Base-by-base conservation (phyloP, 2,888 invertebrate genomes). In the Pheosia tremula region DNA sequence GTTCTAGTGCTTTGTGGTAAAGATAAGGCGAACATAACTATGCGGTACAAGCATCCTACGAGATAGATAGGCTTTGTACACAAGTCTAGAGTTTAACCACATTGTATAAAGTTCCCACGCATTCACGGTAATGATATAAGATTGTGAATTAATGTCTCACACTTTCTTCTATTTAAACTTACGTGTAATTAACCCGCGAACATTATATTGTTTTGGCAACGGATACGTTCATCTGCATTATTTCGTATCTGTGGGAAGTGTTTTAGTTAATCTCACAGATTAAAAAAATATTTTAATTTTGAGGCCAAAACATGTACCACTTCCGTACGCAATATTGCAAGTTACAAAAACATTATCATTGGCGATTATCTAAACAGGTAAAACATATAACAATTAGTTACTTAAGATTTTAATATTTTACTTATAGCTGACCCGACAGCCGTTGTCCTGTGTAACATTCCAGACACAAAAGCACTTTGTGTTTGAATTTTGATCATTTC, bases 81-180 rank as follows among this genome's bases (percentile, higher is more conserved):
- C 24, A 24, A 24, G 24, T 56, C 13, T n/a, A 9, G 9, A 67
- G 57, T 56, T 41, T 57, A 58, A 41, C 41, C 13, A 59, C 37
- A 64, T 64, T 68, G 63, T 66, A 61, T 60, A 58, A 56, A 24
- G 60, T 70, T 74, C 74, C 55, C 75, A 75, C 69, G 68, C 60
- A 68, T 64, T 66, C 64, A 57, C 60, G 68, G 72, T 74, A 69
- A 74, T 73, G 67, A 73, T 63, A 67, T 68, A 67, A 71, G 58
- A 66, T 72, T 70, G 70, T 72, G 61, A 64, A 72, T 67, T 67
- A 72, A 59, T 71, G 70, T 83, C 81, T 71, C 80, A 81, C 81
- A 83, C 79, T 82, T 82, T 83, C 82, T 75, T 78, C 62, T 68
- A 77, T 66, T 72, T 74, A 76, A 69, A 74, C 72, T 57, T 39